Evolutionary conservation across 2,113 vertebrate species (phyloP).

Genomic region (Todiramphus chloris): DNA sequence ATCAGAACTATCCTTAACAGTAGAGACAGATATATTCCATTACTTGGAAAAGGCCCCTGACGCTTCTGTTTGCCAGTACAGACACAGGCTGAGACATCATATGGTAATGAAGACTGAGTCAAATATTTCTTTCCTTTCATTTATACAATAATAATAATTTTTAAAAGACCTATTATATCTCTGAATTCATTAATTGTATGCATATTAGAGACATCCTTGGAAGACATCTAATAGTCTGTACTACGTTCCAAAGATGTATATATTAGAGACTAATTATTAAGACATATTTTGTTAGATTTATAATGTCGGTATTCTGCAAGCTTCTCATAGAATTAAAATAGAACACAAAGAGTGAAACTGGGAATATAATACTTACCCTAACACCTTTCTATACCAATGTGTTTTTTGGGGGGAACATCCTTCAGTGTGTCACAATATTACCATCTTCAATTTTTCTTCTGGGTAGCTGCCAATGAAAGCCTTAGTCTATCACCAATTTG

Average conservation of each 20-base stretch:
- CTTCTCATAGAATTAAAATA: not conserved
- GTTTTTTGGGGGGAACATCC: not conserved
- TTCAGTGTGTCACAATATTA: not conserved
- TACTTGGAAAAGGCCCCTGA: not conserved
- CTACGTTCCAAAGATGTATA: not conserved
- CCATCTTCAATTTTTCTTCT: not conserved
- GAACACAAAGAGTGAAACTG: not conserved
- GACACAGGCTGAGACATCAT: not conserved
- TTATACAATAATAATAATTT: not conserved
- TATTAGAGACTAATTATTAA: not conserved
- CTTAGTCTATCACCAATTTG: not conserved
- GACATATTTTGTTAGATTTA: not conserved
- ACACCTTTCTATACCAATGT: fast-evolving
- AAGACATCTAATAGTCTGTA: not conserved
- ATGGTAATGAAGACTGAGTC: not conserved
- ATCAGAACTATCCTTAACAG: not conserved
- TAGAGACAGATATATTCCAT: not conserved
- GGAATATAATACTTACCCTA: not conserved
- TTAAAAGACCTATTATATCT: not conserved
- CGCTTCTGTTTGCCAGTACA: not conserved
- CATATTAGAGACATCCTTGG: not conserved
- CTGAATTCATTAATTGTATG: not conserved
- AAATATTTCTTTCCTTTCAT: not conserved
- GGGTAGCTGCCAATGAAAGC: not conserved
- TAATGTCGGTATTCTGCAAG: not conserved